These are phyloP conservation scores for Sycophila sp. DNA, from an alignment of 1,140 invertebrate genomes.

Conservation along the genomic window DNA sequence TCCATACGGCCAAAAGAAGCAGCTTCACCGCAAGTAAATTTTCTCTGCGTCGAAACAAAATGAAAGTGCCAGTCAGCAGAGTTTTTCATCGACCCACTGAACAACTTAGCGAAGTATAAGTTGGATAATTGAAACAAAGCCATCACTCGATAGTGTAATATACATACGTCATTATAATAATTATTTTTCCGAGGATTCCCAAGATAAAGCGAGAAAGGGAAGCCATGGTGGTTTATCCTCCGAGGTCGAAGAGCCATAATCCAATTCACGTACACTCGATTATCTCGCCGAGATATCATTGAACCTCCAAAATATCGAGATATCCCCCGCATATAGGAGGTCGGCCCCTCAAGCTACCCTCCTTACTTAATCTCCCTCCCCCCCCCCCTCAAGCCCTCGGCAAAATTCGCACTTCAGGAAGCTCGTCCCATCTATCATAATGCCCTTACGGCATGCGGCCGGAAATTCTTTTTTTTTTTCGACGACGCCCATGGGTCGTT, in stretches of 20 bases:
- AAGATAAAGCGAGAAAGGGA: background rate
- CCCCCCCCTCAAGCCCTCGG: too few species aligned
- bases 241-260: background rate
- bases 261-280: background rate
- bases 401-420: slow-evolving; percentile 21
- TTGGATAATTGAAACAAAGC: too few species aligned
- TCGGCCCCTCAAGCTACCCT: background rate
- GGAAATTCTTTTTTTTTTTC: background rate
- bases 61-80: too few species aligned
- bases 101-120: too few species aligned
- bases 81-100: too few species aligned
- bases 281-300: slow-evolving; percentile 9
- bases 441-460: background rate
- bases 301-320: background rate
- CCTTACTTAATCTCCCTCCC: slow-evolving; percentile 1
- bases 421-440: slow-evolving; percentile 2
- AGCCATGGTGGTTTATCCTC: too few species aligned
- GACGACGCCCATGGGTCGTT: slow-evolving; percentile 1
- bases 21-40: too few species aligned
- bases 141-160: too few species aligned
- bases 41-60: too few species aligned
- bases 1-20: too few species aligned
- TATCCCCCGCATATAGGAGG: too few species aligned
- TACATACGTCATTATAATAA: background rate
- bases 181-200: slow-evolving; percentile 5